Evolutionary conservation across 2,113 vertebrate genomes (phyloP).

Genomic region (Gymnocephalus cernua): DNA sequence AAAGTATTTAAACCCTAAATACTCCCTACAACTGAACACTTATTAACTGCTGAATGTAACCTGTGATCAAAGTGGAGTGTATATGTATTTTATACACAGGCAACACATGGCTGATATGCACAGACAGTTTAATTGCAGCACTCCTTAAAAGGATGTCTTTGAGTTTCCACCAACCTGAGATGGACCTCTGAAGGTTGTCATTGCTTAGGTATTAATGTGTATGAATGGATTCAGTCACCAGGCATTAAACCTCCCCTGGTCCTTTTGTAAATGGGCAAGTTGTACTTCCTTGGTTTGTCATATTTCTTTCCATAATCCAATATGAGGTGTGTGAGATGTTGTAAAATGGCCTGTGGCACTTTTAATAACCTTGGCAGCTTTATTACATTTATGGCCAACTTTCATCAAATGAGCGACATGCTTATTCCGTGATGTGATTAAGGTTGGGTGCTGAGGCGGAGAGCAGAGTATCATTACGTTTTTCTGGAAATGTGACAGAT

Average conservation of each 20-base stretch:
- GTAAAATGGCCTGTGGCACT: slow-evolving; percentile 78
- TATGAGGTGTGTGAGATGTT: slow-evolving; percentile 67
- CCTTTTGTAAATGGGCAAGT: slow-evolving; percentile 61
- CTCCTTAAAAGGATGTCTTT: not conserved
- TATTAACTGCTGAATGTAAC: not conserved
- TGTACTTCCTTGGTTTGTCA: slow-evolving; percentile 68
- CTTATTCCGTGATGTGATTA: slow-evolving; percentile 77
- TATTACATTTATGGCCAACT: slow-evolving; percentile 77
- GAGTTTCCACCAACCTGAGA: slow-evolving; percentile 22
- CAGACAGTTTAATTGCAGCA: not conserved
- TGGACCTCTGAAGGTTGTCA: slow-evolving; percentile 34
- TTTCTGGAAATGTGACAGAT: slow-evolving; percentile 34
- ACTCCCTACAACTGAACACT: not conserved
- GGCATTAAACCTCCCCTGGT: slow-evolving; percentile 66
- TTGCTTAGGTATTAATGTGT: slow-evolving; percentile 61
- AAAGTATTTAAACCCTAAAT: not conserved
- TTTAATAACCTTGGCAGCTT: slow-evolving; percentile 79
- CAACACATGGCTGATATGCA: slow-evolving; percentile 5
- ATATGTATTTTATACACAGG: not conserved
- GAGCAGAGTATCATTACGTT: slow-evolving; percentile 47
- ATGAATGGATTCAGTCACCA: slow-evolving; percentile 68
- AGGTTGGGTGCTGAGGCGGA: slow-evolving; percentile 39
- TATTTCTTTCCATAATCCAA: slow-evolving; percentile 75
- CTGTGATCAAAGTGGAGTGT: not conserved
- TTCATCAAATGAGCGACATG: slow-evolving; percentile 72